Evolutionary conservation across 2,797 vertebrate genomes (phyloP), one percentile per base, ranked within the genome.

Genomic region (Lindbergichthys nudifrons): DNA sequence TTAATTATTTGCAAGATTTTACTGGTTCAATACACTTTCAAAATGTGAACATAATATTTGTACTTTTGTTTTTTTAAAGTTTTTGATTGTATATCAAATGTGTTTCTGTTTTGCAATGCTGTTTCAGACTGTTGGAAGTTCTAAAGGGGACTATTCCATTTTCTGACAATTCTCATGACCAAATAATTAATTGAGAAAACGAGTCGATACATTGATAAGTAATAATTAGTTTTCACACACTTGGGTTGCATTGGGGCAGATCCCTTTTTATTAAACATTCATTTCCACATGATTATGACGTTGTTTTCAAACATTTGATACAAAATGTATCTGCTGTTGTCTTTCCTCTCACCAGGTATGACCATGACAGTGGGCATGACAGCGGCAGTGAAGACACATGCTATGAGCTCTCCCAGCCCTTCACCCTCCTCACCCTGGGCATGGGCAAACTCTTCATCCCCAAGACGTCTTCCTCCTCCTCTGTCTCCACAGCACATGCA

Each of bases 331-430:
- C 3, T 41, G 2, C 0, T 30, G n/a, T 4, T 14, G n/a, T 14
- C 26, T 18, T 1, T 30, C 9, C 62, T 16, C 18, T 41, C 12
- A 62, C n/a, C 80, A 99, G 98, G 60, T 98, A 97, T 0, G 98
- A 99, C 72, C 98, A 99, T 59, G 98, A 99, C 85, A 99, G 98
- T 0, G 98, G 98, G 3, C 98, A 99, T 19, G 98, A 99, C 93
- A 99, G 98, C 0, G 98, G 97, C 71, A 99, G 97, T 14, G 98
- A 99, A 89, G 98, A 99, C 53, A 70, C 96, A 0, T 94, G 93
- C 82, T 97, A 95, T 2, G 98, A 99, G 70, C 90, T 95, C 30
- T 96, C 96, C 0, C 97, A 97, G 81, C 97, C 97, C 63, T 97
- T 97, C 87, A 97, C 96, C 0, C 92, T 99, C 45, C 93, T 99